Percentiles rank a stretch among this genome's conserved stretches.
Evolutionary conservation across 2,888 invertebrate genomes (phyloP).

Genomic region (Chromoteleia sp.): DNA sequence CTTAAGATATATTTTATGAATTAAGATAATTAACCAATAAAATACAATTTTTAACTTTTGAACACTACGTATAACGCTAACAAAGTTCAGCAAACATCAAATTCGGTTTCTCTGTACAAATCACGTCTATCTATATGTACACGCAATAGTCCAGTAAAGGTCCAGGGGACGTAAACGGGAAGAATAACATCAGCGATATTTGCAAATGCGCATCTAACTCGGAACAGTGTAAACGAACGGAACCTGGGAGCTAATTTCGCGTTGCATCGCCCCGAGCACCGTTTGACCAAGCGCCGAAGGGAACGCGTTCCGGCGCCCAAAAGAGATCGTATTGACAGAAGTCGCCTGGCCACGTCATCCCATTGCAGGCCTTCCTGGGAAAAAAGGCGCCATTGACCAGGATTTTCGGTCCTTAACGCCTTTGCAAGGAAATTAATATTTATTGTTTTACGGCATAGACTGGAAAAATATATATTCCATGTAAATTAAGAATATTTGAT

Average conservation of each 20-base stretch:
- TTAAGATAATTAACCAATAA: too few relatives aligned
- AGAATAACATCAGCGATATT: slow-evolving; percentile 49
- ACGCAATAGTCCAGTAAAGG: slow-evolving; percentile 3
- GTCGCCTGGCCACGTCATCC: slow-evolving; percentile 76
- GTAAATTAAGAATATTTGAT: too few relatives aligned
- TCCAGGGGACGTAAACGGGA: not conserved
- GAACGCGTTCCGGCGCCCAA: slow-evolving; percentile 36
- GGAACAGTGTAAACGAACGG: slow-evolving; percentile 38
- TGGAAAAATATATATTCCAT: not conserved
- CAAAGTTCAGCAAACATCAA: not conserved
- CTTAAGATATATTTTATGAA: too few relatives aligned
- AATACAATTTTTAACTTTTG: too few relatives aligned
- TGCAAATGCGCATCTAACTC: slow-evolving; percentile 54
- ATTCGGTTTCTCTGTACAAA: not conserved
- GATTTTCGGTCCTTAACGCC: slow-evolving; percentile 16
- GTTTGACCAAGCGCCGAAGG: slow-evolving; percentile 49
- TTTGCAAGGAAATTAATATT: slow-evolving; percentile 12
- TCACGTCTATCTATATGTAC: not conserved
- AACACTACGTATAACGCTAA: not conserved
- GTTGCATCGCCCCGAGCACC: slow-evolving; percentile 47
- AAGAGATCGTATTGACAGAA: slow-evolving; percentile 80
- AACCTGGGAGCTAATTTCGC: slow-evolving; percentile 61
- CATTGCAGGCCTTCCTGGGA: slow-evolving; percentile 58
- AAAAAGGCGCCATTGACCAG: slow-evolving; percentile 25
- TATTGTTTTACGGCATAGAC: not conserved